These are phyloP conservation scores for Halcyon badia DNA, from an alignment of 2,797 vertebrate genomes.

Conservation along the genomic window DNA sequence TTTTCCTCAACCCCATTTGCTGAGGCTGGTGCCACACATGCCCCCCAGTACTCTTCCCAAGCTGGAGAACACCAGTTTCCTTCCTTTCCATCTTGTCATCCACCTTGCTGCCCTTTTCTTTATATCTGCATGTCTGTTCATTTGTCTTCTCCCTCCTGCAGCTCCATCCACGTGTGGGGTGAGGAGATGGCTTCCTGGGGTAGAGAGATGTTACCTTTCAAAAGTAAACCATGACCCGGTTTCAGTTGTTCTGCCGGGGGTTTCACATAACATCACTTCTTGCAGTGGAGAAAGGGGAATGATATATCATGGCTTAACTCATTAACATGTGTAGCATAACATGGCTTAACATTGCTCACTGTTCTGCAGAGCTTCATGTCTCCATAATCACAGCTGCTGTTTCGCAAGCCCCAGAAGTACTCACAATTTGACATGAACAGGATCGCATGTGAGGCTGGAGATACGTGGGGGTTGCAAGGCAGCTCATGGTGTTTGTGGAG, in stretches of 20 bases:
- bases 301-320: not conserved
- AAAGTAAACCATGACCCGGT: not conserved
- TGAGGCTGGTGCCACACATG: not conserved
- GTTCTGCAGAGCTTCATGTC: not conserved
- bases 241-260: not conserved
- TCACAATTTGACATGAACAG: not conserved
- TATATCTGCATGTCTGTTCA: not conserved
- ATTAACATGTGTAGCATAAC: not conserved
- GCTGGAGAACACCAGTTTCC: not conserved
- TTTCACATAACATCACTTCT: not conserved
- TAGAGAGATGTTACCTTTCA: not conserved
- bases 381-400: not conserved
- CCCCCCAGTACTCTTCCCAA: not conserved
- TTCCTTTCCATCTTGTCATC: not conserved
- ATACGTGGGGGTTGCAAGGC: not conserved
- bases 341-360: not conserved
- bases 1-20: not conserved
- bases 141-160: not conserved
- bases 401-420: not conserved
- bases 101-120: not conserved
- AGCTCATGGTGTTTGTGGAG: not conserved
- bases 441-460: not conserved
- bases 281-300: not conserved
- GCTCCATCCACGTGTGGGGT: rapidly evolving
- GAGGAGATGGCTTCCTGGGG: not conserved